Evolutionary conservation across 2,797 vertebrate species (phyloP), one percentile per base, ranked within the genome.

Genomic region (Diplodus puntazzo): DNA sequence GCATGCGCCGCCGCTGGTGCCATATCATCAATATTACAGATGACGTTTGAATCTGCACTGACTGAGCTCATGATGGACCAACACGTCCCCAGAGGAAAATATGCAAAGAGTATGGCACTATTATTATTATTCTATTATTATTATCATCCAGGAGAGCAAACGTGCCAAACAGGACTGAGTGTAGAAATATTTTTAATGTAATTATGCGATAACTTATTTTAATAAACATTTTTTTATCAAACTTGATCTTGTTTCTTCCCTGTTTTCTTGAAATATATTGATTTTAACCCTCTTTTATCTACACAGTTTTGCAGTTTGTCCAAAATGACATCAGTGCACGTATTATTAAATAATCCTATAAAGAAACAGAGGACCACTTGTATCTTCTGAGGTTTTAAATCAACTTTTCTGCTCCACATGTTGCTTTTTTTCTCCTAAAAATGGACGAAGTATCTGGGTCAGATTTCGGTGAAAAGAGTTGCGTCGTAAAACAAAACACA

Each of bases 121-220:
- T 45, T 45, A 45, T 45, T 4, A 45, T 45, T 14, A 45, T 45
- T 14, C 27, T 27, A 34, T 34, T 34, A 34, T 34, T 8, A 4
- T 53, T 20, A 14, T 17, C 1, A 18, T 7, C 43, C 3, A 27
- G 12, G n/a, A 39, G n/a, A 30, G 69, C 30, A 34, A 11, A 17
- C n/a, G 59, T 55, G 75, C 52, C 53, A 11, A 43, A 74, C 50
- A 30, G 8, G 49, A 83, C 73, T 52, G 62, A 42, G 12, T 11
- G 21, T 8, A 25, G 1, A 53, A 25, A 52, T 79, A 74, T 75
- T 81, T 82, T 87, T 79, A 67, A 69, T 87, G 74, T 78, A 84
- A 73, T 88, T 77, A 78, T 69, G 50, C n/a, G 57, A 43, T 88
- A 91, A 88, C 4, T 91, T 88, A 89, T 92, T 93, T 84, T 87